phyloP scores from a whole-genome alignment of 1,140 invertebrate species.

The Aphelenchoides avenae region DNA sequence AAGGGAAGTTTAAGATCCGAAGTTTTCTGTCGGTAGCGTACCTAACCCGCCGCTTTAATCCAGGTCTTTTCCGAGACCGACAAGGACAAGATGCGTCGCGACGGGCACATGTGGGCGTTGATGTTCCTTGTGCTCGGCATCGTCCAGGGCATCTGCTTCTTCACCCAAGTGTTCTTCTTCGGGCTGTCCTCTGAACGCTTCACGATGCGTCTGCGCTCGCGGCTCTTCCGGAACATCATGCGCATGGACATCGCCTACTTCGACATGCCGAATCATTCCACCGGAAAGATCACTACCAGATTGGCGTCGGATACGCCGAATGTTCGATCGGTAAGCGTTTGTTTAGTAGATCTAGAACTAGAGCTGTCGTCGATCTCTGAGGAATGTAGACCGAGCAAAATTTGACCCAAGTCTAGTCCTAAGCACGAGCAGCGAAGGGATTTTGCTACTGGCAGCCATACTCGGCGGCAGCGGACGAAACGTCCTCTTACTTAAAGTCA shows the following conservation, averaged over 20 bases:
- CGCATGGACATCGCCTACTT: constrained; percentile 63
- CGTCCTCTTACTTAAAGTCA: too few relatives aligned
- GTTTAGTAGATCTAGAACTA: too few relatives aligned
- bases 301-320: constrained; percentile 64
- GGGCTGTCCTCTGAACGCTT: constrained; percentile 60
- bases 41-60: constrained; percentile 13
- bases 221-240: constrained; percentile 62
- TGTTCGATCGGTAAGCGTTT: constrained; percentile 60
- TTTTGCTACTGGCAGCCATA: too few relatives aligned
- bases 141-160: constrained; percentile 24
- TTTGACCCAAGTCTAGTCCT: constrained; percentile 1
- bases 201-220: constrained; percentile 60
- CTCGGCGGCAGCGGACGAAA: too few relatives aligned
- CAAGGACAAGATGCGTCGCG: constrained; percentile 19
- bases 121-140: constrained; percentile 39
- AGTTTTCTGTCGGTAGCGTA: too few relatives aligned
- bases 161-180: constrained; percentile 40
- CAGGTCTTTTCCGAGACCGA: constrained; percentile 44
- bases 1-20: too few relatives aligned
- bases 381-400: not conserved
- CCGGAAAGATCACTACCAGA: constrained; percentile 63
- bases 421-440: too few relatives aligned
- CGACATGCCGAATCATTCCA: constrained; percentile 62
- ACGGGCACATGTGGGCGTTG: constrained; percentile 51
- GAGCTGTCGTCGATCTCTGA: not conserved